Evolutionary conservation across 2,888 invertebrate species (phyloP).

Genomic region (Harmothoe impar): DNA sequence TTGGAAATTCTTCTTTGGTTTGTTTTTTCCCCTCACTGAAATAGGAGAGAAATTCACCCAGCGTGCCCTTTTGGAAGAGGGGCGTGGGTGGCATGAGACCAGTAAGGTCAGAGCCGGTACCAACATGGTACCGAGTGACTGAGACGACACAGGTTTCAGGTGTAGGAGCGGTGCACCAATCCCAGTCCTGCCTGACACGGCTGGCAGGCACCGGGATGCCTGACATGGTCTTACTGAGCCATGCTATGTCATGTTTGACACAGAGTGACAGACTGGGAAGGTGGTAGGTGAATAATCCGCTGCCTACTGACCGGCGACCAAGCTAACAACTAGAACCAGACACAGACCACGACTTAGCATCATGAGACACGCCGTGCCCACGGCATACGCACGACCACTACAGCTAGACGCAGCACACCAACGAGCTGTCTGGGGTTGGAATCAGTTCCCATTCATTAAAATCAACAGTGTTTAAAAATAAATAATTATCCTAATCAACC

Average conservation of each 20-base stretch:
- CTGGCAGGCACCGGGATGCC: background rate
- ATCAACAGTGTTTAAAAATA: constrained; percentile 30
- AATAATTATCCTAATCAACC: constrained; percentile 55
- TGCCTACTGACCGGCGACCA: background rate
- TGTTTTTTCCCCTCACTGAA: background rate
- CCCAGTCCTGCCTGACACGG: background rate
- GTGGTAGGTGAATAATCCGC: background rate
- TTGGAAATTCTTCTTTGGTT: background rate
- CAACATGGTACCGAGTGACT: background rate
- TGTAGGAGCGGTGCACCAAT: background rate
- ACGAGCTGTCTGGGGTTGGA: constrained; percentile 60
- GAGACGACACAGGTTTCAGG: constrained; percentile 26
- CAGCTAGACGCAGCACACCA: constrained; percentile 54
- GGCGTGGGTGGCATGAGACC: background rate
- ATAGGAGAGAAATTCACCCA: background rate
- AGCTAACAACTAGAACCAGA: constrained; percentile 30
- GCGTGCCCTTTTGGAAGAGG: background rate
- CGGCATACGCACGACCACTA: constrained; percentile 56
- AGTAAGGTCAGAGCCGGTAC: background rate
- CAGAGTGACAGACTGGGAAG: background rate
- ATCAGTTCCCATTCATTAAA: constrained; percentile 57
- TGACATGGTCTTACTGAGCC: too few relatives aligned
- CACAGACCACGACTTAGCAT: constrained; percentile 41
- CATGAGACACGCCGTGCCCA: background rate
- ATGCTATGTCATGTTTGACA: too few relatives aligned